These are phyloP conservation scores for Dendrolimus punctatus DNA, from an alignment of 1,140 invertebrate species.

Conservation along the genomic window DNA sequence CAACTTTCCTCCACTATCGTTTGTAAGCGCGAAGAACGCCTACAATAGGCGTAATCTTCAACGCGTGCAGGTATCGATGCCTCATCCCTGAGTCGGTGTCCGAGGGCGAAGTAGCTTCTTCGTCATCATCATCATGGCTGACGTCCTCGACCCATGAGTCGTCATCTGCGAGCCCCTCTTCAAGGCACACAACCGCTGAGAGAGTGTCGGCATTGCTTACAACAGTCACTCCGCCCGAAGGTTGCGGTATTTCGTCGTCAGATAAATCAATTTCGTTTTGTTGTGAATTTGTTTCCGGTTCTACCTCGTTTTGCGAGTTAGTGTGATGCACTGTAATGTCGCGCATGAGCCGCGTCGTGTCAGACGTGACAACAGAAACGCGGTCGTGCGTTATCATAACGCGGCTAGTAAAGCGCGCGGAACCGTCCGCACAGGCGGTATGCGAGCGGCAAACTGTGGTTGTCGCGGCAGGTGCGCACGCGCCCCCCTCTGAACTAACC, in stretches of 20 bases:
- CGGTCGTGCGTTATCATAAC: conserved; percentile 89
- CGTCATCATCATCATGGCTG: conserved; percentile 83
- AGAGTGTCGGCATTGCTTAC: conserved; percentile 77
- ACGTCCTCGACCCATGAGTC: conserved; percentile 91
- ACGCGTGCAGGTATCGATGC: conserved; percentile 78
- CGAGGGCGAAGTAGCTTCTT: conserved; percentile 74
- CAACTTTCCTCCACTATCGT: conserved; percentile 96
- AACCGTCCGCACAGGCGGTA: conserved; percentile 67
- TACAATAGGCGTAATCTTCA: conserved; percentile 87
- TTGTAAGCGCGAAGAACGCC: conserved; percentile 87
- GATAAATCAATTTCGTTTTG: conserved; percentile 51
- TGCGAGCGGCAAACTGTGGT: conserved; percentile 65
- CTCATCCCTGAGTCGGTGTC: conserved; percentile 74
- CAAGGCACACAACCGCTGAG: conserved; percentile 81
- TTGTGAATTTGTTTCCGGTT: conserved; percentile 33
- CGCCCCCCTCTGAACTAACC: conserved; percentile 70
- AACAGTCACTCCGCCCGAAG: conserved; percentile 73
- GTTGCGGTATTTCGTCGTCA: conserved; percentile 55
- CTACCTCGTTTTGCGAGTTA: conserved; percentile 60
- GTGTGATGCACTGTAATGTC: conserved; percentile 74
- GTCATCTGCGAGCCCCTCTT: conserved; percentile 88
- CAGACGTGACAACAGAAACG: conserved; percentile 80
- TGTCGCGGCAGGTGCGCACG: conserved; percentile 65
- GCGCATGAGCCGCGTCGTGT: conserved; percentile 80
- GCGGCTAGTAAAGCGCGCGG: conserved; percentile 85